phyloP scores from a whole-genome alignment of 1,140 invertebrate genomes.

The Diabrotica undecimpunctata region DNA sequence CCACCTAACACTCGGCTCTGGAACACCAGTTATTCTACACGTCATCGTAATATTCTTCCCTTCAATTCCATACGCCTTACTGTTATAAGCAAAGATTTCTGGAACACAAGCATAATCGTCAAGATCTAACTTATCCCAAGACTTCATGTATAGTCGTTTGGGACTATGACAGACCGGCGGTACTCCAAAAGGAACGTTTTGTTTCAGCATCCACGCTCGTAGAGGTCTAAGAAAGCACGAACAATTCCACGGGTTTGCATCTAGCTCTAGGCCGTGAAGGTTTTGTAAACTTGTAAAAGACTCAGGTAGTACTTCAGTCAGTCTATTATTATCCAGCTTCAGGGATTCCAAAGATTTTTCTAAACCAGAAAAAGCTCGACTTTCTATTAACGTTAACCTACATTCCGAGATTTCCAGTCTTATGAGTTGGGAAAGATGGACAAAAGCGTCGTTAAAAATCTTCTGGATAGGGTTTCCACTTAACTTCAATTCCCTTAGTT shows the following conservation, averaged over 20 bases:
- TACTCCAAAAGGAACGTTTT: conserved; percentile 69
- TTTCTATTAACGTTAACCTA: conserved; percentile 61
- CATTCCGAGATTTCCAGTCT: conserved; percentile 70
- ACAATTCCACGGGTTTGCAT: conserved; percentile 79
- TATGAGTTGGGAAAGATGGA: conserved; percentile 63
- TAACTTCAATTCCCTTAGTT: conserved; percentile 71
- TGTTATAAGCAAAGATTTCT: conserved; percentile 55
- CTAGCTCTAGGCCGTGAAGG: conserved; percentile 70
- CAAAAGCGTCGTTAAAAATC: conserved; percentile 67
- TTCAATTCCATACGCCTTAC: conserved; percentile 57
- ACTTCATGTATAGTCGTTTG: conserved; percentile 54
- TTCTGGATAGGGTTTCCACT: conserved; percentile 68
- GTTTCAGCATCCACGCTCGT: conserved; percentile 70
- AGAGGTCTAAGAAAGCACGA: conserved; percentile 70
- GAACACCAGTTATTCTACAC: conserved; percentile 66
- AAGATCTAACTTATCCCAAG: conserved; percentile 71
- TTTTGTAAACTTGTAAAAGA: conserved; percentile 63
- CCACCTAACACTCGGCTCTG: conserved; percentile 63
- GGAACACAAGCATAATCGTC: conserved; percentile 80
- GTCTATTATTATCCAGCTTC: conserved; percentile 69
- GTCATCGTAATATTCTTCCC: conserved; percentile 70
- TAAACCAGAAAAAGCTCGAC: conserved; percentile 68
- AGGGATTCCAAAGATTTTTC: conserved; percentile 68
- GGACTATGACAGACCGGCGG: conserved; percentile 67
- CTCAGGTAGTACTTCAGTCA: conserved; percentile 60